Base-by-base conservation (phyloP, 2,797 vertebrate species). In the Aythya fuligula region DNA sequence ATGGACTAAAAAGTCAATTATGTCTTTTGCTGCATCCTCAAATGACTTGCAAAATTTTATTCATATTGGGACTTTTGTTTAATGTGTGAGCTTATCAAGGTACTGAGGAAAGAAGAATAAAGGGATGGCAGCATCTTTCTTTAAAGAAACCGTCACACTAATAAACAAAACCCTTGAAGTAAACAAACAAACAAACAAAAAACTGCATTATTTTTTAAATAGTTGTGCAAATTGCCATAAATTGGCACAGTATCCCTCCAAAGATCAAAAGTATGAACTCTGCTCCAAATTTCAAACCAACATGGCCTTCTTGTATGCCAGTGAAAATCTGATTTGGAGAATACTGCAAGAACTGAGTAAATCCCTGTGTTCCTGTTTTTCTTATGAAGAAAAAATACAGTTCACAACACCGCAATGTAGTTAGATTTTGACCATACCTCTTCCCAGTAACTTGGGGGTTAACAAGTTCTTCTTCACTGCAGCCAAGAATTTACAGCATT, bases 31-130 rank as follows among this genome's bases (percentile, higher is more conserved):
- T 95, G 95, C 94, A 97, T 95, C 93, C 95, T 97, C 95, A 96
- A 97, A 95, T 97, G 97, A 98, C 96, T 98, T 97, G 96, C 95
- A 97, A 96, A 97, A 95, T 97, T 96, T 96, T 97, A 96, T 96
- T 97, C 97, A 97, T 85, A 89, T 53, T 11, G 39, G 25, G 38
- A 94, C 95, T 97, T 97, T 89, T 97, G 93, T 97, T 97, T 97
- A 96, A 95, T 70, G 77, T 86, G 89, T 85, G 72, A 94, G 92
- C 87, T 97, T 94, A 96, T 81, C 74, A 93, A 97, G 90, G 90
- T 89, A 82, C 54, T 3, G 39, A 78, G 69, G 89, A 95, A 95
- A 82, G 85, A 97, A 94, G 86, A 85, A 96, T 70, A 81, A 93
- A 96, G 64, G 77, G 72, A 94, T 47, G 53, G 57, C 2, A 13